Evolutionary conservation across 2,113 vertebrate species (phyloP).

Genomic region (Oreamnos americanus): DNA sequence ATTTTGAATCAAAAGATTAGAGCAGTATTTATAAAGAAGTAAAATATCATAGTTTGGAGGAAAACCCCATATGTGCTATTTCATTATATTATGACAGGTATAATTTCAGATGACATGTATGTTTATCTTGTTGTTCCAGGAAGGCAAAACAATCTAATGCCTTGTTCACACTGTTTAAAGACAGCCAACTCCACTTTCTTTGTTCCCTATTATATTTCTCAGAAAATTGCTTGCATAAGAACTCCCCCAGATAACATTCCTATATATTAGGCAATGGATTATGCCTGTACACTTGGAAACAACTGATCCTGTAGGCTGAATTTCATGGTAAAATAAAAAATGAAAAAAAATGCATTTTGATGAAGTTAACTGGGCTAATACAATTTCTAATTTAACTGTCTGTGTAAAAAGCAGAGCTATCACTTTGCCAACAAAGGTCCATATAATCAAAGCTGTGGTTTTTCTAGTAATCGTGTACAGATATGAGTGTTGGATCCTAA

Average conservation of each 20-base stretch:
- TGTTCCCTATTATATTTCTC: slow-evolving; percentile 30
- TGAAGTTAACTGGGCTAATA: not conserved
- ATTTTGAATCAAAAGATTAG: slow-evolving; percentile 32
- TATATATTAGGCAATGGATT: slow-evolving; percentile 5
- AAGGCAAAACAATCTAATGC: not conserved
- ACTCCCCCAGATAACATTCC: not conserved
- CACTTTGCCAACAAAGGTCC: not conserved
- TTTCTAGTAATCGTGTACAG: not conserved
- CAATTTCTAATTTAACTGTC: not conserved
- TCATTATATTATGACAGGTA: slow-evolving; percentile 34
- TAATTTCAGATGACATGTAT: slow-evolving; percentile 15
- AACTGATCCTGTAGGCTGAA: not conserved
- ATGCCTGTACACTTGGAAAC: not conserved
- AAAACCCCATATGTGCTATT: not conserved
- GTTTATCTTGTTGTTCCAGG: slow-evolving; percentile 35
- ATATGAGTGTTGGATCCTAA: not conserved
- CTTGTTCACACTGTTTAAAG: slow-evolving; percentile 47
- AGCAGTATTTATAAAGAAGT: slow-evolving; percentile 26
- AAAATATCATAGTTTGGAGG: not conserved
- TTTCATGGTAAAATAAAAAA: slow-evolving; percentile 7
- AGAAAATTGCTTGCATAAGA: not conserved
- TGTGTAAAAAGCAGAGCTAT: not conserved
- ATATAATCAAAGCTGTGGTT: not conserved
- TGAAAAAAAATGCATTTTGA: not conserved
- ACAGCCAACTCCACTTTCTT: not conserved